Base-by-base conservation (phyloP, 2,888 invertebrate genomes). In the Enchytraeus crypticus region DNA sequence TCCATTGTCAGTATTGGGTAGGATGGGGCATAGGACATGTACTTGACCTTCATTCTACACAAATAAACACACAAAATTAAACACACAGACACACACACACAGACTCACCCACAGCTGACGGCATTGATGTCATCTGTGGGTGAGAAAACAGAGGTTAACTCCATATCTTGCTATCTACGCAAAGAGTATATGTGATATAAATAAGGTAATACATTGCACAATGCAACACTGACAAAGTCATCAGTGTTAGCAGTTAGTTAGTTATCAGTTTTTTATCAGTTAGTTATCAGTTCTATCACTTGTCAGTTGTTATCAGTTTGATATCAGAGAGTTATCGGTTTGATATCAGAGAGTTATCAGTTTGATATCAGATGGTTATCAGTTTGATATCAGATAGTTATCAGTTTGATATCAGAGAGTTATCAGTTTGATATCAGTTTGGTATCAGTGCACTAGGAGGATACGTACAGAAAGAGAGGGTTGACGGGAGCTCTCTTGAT, bases 1-100 rank as follows among this genome's bases (percentile, higher is more conserved):
- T 92, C 91, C 85, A 87, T 85, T 70, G 86, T 86, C 53, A 91
- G 75, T 14, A 85, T 73, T 0, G 91, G 90, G 71, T 83, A 84
- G 2, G 84, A 84, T 0, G 85, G 84, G n/a, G 85, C 84, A n/a
- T 74, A 38, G 59, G 87, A 84, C 49, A 84, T 83, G 0, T 87
- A 34, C 34, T 81, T 78, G 14, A 89, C 84, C 79, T 87, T 88
- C 4, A 86, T 0, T 67, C 85, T 74, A 63, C 32, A 66, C 62
- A 30, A 23, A 59, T 23, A 53, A 53, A 61, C 21, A 45, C n/a
- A 46, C 46, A 51, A 46, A 59, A n/a, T n/a, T n/a, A n/a, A n/a
- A n/a, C n/a, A n/a, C n/a, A n/a, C n/a, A n/a, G n/a, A 30, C 51
- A 23, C 32, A 18, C n/a, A 45, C 21, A 47, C 27, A 43, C 8